A percentile compares a stretch with the other conserved stretches of the same genome.
These are phyloP conservation scores for Lasius fuliginosus DNA, from an alignment of 2,888 invertebrate genomes.

Conservation along the genomic window DNA sequence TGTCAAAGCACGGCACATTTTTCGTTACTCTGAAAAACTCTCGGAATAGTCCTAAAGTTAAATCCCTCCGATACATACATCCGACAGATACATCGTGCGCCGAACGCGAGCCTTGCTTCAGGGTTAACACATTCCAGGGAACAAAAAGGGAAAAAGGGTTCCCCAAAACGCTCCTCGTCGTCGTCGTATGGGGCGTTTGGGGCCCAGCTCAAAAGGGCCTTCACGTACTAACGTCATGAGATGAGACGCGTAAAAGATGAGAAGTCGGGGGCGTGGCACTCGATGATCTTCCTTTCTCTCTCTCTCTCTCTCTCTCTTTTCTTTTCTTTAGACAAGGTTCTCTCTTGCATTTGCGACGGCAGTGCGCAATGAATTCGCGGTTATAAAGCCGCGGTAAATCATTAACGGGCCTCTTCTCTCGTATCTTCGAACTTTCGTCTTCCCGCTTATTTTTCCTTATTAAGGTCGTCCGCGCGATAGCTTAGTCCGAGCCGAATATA, in stretches of 20 bases:
- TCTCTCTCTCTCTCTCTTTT: constrained; percentile 14
- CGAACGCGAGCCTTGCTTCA: constrained; percentile 54
- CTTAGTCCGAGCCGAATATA: constrained; percentile 51
- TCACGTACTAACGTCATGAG: constrained; percentile 71
- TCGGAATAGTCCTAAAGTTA: constrained; percentile 33
- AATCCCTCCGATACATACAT: constrained; percentile 35
- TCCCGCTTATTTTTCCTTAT: constrained; percentile 71
- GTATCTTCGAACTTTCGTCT: constrained; percentile 46
- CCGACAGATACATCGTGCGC: constrained; percentile 50
- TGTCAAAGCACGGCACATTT: neutral
- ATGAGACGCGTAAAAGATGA: constrained; percentile 80
- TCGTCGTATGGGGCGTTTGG: constrained; percentile 57
- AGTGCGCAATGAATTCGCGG: constrained; percentile 72
- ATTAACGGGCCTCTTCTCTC: constrained; percentile 68
- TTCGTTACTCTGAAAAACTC: constrained; percentile 42
- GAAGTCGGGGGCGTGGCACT: constrained; percentile 78
- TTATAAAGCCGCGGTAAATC: constrained; percentile 78
- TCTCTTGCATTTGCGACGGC: constrained; percentile 70
- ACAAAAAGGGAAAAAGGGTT: constrained; percentile 53
- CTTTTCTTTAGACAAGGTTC: constrained; percentile 50
- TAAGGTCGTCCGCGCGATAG: constrained; percentile 65
- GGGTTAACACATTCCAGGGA: constrained; percentile 57
- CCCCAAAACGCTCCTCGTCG: constrained; percentile 58
- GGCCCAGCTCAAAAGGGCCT: constrained; percentile 62
- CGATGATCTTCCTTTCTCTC: constrained; percentile 42